Base-by-base conservation (phyloP, 1,140 invertebrate species). In the Drosophila kurseongensis region DNA sequence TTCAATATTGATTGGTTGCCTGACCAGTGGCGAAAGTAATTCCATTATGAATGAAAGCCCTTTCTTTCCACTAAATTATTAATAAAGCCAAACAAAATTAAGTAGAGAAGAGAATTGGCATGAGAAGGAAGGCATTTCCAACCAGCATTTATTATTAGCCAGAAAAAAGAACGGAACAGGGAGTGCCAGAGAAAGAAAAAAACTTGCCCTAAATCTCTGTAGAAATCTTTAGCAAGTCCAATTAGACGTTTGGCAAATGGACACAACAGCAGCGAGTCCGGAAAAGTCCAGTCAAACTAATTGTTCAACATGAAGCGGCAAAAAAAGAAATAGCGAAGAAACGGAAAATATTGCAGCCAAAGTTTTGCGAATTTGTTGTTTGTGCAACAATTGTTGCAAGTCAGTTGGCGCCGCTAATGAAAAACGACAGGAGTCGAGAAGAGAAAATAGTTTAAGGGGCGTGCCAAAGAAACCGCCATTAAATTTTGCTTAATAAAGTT, bases 401-500 rank as follows among this genome's bases (percentile, higher is more conserved):
- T 89, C 84, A 89, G 84, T 88, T 83, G 84, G 67, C 60, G 72
- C 55, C 83, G 75, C 80, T 86, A 86, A 86, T 86, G 83, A 86
- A 89, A 83, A 89, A 88, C 77, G 81, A 77, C 79, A 79, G 65
- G 65, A 84, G 29, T 35, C 44, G 23, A 55, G 23, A 18, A 23
- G 16, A 23, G 6, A 41, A 48, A 16, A 62, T 10, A 48, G 55
- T 47, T 40, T 9, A 4, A 40, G 50, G 44, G 35, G 16, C 54
- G 42, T 27, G 41, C 36, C 35, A 51, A 38, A 52, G 36, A 51
- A 63, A 71, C 58, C 32, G 41, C 80, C 85, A 89, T 89, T 89
- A 89, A 89, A 89, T 85, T 85, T 90, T 78, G 86, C 85, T 89
- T 89, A 89, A 89, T 89, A 90, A 89, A 89, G 85, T 89, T 89